Evolutionary conservation across 2,797 vertebrate genomes (phyloP).

Genomic region (Acanthiza pusilla): DNA sequence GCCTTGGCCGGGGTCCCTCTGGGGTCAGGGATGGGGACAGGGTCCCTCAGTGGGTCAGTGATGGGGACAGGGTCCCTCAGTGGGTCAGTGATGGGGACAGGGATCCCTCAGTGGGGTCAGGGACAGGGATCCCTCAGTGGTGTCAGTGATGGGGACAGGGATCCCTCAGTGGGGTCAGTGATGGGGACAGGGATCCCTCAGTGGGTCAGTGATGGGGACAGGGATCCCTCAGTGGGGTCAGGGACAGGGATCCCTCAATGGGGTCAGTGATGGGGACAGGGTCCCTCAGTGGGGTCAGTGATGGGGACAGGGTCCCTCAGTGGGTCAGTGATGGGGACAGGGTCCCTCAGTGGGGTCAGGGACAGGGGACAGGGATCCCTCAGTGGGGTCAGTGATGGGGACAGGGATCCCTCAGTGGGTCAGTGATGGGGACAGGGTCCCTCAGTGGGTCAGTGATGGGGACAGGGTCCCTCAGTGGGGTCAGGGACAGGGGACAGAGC

Average conservation of each 20-base stretch:
- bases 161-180: not conserved
- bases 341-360: no score
- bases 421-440: not conserved
- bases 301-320: not conserved
- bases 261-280: not conserved
- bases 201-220: not conserved
- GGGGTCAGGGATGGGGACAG: no score
- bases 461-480: not conserved
- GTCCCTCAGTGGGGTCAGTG: no score
- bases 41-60: not conserved
- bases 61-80: not conserved
- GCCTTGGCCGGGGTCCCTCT: not conserved
- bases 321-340: no score
- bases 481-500: not conserved
- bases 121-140: no score
- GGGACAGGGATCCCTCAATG: no score
- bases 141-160: not conserved
- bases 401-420: no score
- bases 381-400: not conserved
- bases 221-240: no score
- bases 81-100: not conserved
- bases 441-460: not conserved
- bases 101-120: not conserved
- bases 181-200: not conserved
- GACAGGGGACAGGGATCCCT: not conserved